Base-by-base conservation (phyloP, 2,888 invertebrate species). In the Lypha dubia region DNA sequence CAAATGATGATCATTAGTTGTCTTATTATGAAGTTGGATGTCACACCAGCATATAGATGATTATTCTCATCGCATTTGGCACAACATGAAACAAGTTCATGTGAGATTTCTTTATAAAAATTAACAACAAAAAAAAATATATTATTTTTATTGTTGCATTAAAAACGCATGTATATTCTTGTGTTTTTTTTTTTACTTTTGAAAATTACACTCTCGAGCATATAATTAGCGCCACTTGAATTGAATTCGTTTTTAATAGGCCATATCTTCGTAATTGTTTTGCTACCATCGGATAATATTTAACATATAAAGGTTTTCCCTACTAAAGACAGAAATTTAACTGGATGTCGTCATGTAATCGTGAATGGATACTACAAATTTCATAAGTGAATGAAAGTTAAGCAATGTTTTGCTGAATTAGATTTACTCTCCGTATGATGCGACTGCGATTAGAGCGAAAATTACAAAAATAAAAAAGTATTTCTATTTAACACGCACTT, bases 31-130 rank as follows among this genome's bases (percentile, higher is more conserved):
- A 74, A 60, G 35, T 35, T 32, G 70, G 11, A 35, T 46, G 44
- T 17, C 32, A 17, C 32, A 28, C 11, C 28, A 28, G 22, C 20
- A 32, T 20, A n/a, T 44, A 56, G 7, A 77, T 68, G 67, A 81
- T 79, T 46, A 70, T 79, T 32, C 35, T 58, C 63, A 58, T 74
- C 77, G 41, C 46, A 70, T 68, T 83, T 79, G 83, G 79, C 74
- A 83, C 41, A 46, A 38, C 62, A n/a, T 51, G 51, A 73, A 77
- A 63, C 81, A 81, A 81, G 81, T 81, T 81, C 81, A 79, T 77
- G 51, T 32, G 17, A 35, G 60, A 6, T 62, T 60, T 79, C 60
- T 22, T 17, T 49, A 35, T 15, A 38, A 46, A 71, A 83, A 68
- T 62, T n/a, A n/a, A n/a, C n/a, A n/a, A n/a, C n/a, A n/a, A n/a